These are phyloP conservation scores for Limonius californicus DNA, from an alignment of 1,140 invertebrate species.

Conservation along the genomic window DNA sequence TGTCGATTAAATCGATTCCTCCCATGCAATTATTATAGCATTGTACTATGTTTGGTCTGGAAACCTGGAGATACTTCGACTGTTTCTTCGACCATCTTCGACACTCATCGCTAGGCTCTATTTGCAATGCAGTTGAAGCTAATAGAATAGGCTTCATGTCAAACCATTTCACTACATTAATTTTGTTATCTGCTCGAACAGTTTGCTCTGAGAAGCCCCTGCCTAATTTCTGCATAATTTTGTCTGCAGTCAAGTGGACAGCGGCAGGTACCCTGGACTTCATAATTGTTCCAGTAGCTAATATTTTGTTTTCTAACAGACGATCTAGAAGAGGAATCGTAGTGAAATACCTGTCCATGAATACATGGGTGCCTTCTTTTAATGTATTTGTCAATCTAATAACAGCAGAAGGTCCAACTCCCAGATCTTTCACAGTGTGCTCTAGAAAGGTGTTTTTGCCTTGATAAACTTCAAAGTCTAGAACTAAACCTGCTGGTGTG, in stretches of 20 bases:
- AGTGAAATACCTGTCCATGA: constrained; percentile 13
- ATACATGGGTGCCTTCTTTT: neutral
- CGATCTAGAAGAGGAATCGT: neutral
- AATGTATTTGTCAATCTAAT: neutral
- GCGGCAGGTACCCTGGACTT: constrained; percentile 6
- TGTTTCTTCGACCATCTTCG: constrained; percentile 14
- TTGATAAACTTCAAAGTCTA: constrained; percentile 39
- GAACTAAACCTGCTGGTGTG: constrained; percentile 32
- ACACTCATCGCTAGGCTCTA: neutral
- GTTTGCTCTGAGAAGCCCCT: constrained; percentile 12
- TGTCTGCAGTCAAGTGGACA: neutral
- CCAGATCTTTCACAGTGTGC: neutral
- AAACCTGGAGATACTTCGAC: constrained; percentile 6
- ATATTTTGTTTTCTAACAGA: neutral
- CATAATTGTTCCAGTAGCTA: constrained; percentile 13
- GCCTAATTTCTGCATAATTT: neutral
- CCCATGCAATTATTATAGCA: constrained; percentile 16
- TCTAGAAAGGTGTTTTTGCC: constrained; percentile 4
- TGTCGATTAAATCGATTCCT: constrained; percentile 8
- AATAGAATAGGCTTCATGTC: constrained; percentile 15
- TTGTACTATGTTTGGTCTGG: neutral
- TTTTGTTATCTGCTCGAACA: neutral
- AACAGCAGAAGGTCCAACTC: constrained; percentile 11
- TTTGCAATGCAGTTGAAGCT: neutral
- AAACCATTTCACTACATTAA: constrained; percentile 8